Conservation (phyloP, 2,113 vertebrate genomes). For the Pteruthius melanotis region DNA sequence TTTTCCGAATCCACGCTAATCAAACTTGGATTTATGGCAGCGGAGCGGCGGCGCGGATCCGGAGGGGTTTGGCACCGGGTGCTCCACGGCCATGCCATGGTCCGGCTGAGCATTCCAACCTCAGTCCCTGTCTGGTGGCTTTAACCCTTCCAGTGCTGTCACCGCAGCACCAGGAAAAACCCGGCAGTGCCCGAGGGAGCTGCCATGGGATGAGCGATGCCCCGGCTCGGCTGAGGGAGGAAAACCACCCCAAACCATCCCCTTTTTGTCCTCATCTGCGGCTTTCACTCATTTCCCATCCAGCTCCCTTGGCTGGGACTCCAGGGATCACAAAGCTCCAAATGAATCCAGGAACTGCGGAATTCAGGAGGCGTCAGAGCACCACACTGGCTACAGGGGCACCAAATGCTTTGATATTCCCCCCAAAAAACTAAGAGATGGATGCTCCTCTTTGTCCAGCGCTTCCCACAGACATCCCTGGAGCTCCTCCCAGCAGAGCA, state of each 20-base stretch:
- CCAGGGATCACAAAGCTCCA: neutral
- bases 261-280: neutral
- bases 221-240: neutral
- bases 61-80: neutral
- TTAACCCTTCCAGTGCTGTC: neutral
- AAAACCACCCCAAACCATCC: neutral
- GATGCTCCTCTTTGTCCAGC: neutral
- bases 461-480: neutral
- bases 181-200: neutral
- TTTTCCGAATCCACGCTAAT: neutral
- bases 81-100: neutral
- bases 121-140: neutral
- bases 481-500: neutral
- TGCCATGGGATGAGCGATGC: fast-evolving
- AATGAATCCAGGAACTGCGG: neutral
- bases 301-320: neutral
- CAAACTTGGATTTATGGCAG: neutral
- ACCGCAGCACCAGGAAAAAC: fast-evolving
- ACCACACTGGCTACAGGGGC: neutral
- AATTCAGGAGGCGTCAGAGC: neutral
- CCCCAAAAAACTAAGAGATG: neutral
- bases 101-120: neutral
- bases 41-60: fast-evolving
- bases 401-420: neutral
- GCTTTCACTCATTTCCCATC: neutral